Percentiles rank a stretch among this genome's conserved stretches.
These are phyloP conservation scores for Drosophila watanabei DNA, from an alignment of 1,140 invertebrate species.

Conservation along the genomic window DNA sequence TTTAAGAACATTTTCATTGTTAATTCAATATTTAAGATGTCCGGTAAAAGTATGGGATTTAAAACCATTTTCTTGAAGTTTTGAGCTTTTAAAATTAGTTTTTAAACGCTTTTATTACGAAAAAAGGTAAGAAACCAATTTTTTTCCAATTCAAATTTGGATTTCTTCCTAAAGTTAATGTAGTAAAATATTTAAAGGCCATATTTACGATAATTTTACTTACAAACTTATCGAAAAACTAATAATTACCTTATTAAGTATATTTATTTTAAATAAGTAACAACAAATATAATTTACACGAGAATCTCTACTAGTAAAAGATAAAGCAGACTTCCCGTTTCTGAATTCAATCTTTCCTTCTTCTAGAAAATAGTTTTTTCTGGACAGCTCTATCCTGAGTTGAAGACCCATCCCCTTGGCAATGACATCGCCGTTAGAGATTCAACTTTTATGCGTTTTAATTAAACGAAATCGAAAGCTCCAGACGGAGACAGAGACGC, in stretches of 20 bases:
- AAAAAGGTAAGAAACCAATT: neutral
- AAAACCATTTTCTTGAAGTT: no score
- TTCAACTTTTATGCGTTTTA: conserved; percentile 77
- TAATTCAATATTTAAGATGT: no score
- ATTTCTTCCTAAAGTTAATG: neutral
- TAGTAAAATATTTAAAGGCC: neutral
- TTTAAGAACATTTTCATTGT: no score
- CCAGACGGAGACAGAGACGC: conserved; percentile 12
- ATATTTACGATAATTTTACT: neutral
- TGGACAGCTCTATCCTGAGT: neutral
- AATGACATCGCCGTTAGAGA: conserved; percentile 44
- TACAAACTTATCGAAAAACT: neutral
- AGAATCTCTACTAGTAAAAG: no score
- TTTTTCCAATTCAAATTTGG: accelerated
- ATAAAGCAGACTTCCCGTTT: no score
- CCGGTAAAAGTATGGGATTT: no score
- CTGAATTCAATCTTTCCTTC: neutral
- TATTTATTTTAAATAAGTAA: no score
- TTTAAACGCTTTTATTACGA: no score
- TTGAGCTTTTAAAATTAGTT: no score
- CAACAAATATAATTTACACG: no score
- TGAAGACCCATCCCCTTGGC: conserved; percentile 25
- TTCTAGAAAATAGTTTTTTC: neutral
- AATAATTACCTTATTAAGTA: neutral
- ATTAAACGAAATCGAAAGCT: conserved; percentile 82